Evolutionary conservation across 2,797 vertebrate species (phyloP).

Genomic region (Okamejei kenojei): DNA sequence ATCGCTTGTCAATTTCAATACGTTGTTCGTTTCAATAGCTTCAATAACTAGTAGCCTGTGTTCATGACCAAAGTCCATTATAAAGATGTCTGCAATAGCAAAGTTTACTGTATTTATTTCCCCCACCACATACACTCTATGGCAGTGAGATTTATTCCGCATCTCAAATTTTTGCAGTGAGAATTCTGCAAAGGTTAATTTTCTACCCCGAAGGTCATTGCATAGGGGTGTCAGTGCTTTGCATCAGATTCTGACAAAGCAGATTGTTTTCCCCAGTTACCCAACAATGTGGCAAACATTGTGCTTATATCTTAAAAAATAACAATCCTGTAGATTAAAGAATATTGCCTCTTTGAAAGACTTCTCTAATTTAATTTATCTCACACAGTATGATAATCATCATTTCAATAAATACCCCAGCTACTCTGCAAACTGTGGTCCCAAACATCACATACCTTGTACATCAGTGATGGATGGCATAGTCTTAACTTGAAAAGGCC

Average conservation of each 20-base stretch:
- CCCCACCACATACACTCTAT: too few relatives aligned
- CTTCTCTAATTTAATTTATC: not conserved
- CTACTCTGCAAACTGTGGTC: not conserved
- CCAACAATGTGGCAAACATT: not conserved
- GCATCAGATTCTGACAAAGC: not conserved
- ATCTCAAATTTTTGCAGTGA: too few relatives aligned
- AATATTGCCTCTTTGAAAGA: not conserved
- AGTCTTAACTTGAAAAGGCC: slow-evolving; percentile 83
- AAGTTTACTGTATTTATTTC: too few relatives aligned
- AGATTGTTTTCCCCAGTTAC: not conserved
- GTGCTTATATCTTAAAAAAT: not conserved
- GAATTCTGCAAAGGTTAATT: too few relatives aligned
- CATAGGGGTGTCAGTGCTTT: not conserved
- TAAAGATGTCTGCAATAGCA: too few relatives aligned
- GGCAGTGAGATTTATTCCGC: too few relatives aligned
- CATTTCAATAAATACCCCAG: not conserved
- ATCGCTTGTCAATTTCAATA: too few relatives aligned
- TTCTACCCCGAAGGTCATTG: too few relatives aligned
- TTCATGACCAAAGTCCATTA: too few relatives aligned
- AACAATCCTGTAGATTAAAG: not conserved
- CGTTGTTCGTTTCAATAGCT: too few relatives aligned
- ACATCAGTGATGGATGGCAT: slow-evolving; percentile 74
- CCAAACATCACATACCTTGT: slow-evolving; percentile 67
- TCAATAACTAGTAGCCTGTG: too few relatives aligned
- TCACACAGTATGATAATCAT: not conserved